phyloP scores from a whole-genome alignment of 1,140 invertebrate genomes.

The Rhynchophorus ferrugineus region DNA sequence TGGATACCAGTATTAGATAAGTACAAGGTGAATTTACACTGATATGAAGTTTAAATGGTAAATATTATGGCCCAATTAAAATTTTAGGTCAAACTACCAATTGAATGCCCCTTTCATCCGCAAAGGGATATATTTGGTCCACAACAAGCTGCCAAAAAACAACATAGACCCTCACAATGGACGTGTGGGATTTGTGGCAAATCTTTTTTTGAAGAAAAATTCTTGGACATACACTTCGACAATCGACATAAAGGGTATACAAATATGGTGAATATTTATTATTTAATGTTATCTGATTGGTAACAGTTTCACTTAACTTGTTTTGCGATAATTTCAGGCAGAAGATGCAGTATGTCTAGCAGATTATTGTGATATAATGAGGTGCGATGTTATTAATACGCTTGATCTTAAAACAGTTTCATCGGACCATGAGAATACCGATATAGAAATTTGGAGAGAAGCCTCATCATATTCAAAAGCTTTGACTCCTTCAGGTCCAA shows the following conservation, averaged over 20 bases:
- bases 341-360: constrained; percentile 86
- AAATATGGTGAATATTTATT: constrained; percentile 57
- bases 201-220: constrained; percentile 82
- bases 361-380: constrained; percentile 91
- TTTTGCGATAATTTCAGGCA: constrained; percentile 62
- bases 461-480: constrained; percentile 58
- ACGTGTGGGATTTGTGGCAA: constrained; percentile 87
- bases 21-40: constrained; percentile 51
- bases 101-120: constrained; percentile 85
- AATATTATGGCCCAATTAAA: too few species aligned
- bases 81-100: constrained; percentile 52
- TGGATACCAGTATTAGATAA: constrained; percentile 82
- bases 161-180: constrained; percentile 79
- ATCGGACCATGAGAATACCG: constrained; percentile 55
- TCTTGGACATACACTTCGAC: constrained; percentile 85
- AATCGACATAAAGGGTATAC: constrained; percentile 78
- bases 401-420: constrained; percentile 56
- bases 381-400: constrained; percentile 78
- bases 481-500: constrained; percentile 48
- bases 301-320: too few species aligned
- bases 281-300: too few species aligned
- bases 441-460: constrained; percentile 69
- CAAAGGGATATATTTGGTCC: constrained; percentile 78
- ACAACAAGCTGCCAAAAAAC: constrained; percentile 73
- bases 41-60: too few species aligned